Conservation (phyloP, 2,888 invertebrate species). For the Synergus itoensis region DNA sequence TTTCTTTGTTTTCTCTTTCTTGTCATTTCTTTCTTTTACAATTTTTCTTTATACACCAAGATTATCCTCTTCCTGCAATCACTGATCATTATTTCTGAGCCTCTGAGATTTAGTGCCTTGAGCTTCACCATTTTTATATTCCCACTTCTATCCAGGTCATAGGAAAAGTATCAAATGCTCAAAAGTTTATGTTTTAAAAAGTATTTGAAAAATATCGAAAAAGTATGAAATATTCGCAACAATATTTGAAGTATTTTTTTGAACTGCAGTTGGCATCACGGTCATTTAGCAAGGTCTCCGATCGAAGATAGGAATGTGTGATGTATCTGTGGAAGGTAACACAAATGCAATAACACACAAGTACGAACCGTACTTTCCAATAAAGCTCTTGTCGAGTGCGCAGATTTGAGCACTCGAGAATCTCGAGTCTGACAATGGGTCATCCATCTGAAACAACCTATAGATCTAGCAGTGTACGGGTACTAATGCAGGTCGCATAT, state of each 20-base stretch:
- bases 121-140: not conserved
- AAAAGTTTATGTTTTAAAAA: not conserved
- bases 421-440: constrained; percentile 66
- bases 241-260: not conserved
- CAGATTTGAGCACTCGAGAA: constrained; percentile 64
- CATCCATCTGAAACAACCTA: constrained; percentile 65
- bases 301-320: constrained; percentile 22
- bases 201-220: not conserved
- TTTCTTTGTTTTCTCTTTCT: constrained; percentile 15
- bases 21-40: constrained; percentile 4
- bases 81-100: constrained; percentile 29
- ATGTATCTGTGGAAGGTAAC: constrained; percentile 21
- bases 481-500: constrained; percentile 27
- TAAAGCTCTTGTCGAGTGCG: constrained; percentile 64
- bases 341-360: constrained; percentile 54
- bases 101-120: not conserved
- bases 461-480: constrained; percentile 32
- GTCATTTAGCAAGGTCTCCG: constrained; percentile 17
- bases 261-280: not conserved
- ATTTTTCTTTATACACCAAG: constrained; percentile 13
- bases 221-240: not conserved
- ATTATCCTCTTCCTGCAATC: constrained; percentile 37
- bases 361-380: constrained; percentile 64
- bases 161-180: not conserved
- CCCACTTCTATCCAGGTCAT: not conserved